These are phyloP conservation scores for Scaptomyza graminum DNA, from an alignment of 1,140 invertebrate genomes.

Conservation along the genomic window DNA sequence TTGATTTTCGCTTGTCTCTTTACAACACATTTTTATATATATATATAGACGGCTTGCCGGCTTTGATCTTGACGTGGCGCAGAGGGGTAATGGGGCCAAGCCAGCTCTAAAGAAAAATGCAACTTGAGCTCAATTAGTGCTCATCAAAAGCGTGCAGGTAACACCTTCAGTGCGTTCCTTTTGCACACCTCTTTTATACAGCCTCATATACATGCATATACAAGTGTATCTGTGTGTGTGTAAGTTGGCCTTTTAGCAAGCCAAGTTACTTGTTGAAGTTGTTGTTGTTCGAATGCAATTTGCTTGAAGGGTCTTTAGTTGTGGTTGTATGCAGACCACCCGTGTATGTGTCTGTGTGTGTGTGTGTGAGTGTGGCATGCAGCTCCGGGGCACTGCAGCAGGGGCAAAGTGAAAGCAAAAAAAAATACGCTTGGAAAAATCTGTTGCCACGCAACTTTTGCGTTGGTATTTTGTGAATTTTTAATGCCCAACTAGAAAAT, in stretches of 20 bases:
- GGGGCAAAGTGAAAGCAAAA: conserved; percentile 58
- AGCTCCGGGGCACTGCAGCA: neutral
- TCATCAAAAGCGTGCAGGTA: conserved; percentile 82
- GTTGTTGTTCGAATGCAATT: conserved; percentile 58
- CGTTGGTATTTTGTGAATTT: conserved; percentile 28
- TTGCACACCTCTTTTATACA: conserved; percentile 57
- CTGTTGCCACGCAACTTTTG: conserved; percentile 46
- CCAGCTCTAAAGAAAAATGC: conserved; percentile 66
- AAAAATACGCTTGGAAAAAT: conserved; percentile 38
- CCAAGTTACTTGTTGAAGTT: conserved; percentile 30
- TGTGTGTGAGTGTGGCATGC: conserved; percentile 17
- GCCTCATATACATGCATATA: conserved; percentile 3
- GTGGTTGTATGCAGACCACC: conserved; percentile 54
- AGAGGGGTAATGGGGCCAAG: conserved; percentile 55
- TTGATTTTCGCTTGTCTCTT: conserved; percentile 79
- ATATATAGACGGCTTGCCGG: conserved; percentile 58
- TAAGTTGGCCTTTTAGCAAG: conserved; percentile 50
- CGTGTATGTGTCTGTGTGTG: conserved; percentile 25
- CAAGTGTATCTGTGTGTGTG: conserved; percentile 17
- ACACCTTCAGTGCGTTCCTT: conserved; percentile 81
- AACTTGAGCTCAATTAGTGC: conserved; percentile 82
- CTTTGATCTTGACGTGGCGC: conserved; percentile 74
- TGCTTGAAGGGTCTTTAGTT: conserved; percentile 57
- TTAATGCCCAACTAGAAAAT: conserved; percentile 47
- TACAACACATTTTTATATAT: conserved; percentile 37